These are phyloP conservation scores for Zaprionus tsacasi DNA, from an alignment of 1,140 invertebrate species.

Conservation along the genomic window DNA sequence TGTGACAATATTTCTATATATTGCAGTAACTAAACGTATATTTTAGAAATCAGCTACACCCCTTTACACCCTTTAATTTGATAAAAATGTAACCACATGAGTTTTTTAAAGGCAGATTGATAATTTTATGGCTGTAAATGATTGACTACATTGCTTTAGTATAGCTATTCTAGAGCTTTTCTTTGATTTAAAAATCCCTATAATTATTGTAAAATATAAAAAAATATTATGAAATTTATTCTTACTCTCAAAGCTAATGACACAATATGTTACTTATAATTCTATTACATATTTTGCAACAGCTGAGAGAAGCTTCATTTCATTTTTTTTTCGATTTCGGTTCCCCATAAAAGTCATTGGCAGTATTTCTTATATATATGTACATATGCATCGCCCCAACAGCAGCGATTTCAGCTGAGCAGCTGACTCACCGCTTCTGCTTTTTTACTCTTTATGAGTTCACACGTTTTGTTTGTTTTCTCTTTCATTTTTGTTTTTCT, in stretches of 20 bases:
- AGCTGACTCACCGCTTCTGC: constrained; percentile 52
- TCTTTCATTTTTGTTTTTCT: constrained; percentile 28
- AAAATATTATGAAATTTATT: no score
- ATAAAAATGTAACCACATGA: no score
- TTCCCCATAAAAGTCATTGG: constrained; percentile 21
- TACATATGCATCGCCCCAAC: constrained; percentile 37
- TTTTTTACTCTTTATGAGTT: constrained; percentile 35
- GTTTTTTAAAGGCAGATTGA: no score
- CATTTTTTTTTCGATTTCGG: neutral
- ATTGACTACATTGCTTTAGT: no score
- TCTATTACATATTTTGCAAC: neutral
- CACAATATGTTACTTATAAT: constrained; percentile 1
- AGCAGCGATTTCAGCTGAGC: constrained; percentile 15
- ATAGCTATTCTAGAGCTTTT: no score
- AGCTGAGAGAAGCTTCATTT: neutral
- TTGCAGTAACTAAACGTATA: no score
- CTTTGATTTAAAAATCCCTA: no score
- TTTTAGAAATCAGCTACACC: no score
- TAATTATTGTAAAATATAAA: no score
- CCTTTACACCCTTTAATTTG: no score
- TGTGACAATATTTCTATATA: no score
- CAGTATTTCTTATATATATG: constrained; percentile 26
- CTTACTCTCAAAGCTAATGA: neutral
- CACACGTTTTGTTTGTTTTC: constrained; percentile 46
- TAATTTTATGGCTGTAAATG: no score